Percentiles rank a stretch among this genome's conserved stretches.
phyloP scores from a whole-genome alignment of 1,140 invertebrate species.

The Melanaphis sacchari region DNA sequence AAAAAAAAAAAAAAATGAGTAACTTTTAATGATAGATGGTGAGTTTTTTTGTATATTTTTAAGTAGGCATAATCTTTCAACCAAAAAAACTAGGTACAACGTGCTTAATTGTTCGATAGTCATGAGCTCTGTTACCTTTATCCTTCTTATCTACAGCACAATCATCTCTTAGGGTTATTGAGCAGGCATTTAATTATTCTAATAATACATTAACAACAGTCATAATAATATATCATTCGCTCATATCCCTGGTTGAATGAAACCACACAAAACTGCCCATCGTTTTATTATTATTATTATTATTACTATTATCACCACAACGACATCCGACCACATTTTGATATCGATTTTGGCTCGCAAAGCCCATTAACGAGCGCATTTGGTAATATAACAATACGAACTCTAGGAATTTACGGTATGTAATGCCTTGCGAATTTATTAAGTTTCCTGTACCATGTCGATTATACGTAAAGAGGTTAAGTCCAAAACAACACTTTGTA shows the following conservation, averaged over 20 bases:
- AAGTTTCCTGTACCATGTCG: not conserved
- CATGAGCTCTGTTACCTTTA: too few relatives aligned
- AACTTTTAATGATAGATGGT: not conserved
- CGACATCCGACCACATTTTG: constrained; percentile 9
- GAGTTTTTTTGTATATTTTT: too few relatives aligned
- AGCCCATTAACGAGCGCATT: constrained; percentile 31
- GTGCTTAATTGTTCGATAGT: too few relatives aligned
- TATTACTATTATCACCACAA: not conserved
- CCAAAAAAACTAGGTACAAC: too few relatives aligned
- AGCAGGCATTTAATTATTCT: not conserved
- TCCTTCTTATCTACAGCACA: too few relatives aligned
- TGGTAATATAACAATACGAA: not conserved
- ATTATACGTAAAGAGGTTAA: not conserved
- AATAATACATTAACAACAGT: not conserved
- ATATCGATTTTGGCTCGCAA: constrained; percentile 20
- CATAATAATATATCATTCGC: constrained; percentile 13
- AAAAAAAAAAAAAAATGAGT: not conserved
- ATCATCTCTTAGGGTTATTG: not conserved
- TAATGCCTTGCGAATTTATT: not conserved
- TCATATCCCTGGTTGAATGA: not conserved
- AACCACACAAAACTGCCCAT: not conserved
- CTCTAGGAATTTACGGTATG: not conserved
- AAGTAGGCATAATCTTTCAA: too few relatives aligned
- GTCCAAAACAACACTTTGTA: not conserved
- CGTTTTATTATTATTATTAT: constrained; percentile 12